Evolutionary conservation across 1,140 invertebrate genomes (phyloP), one percentile per base, ranked within the genome.

Genomic region (Drosophila kurseongensis): DNA sequence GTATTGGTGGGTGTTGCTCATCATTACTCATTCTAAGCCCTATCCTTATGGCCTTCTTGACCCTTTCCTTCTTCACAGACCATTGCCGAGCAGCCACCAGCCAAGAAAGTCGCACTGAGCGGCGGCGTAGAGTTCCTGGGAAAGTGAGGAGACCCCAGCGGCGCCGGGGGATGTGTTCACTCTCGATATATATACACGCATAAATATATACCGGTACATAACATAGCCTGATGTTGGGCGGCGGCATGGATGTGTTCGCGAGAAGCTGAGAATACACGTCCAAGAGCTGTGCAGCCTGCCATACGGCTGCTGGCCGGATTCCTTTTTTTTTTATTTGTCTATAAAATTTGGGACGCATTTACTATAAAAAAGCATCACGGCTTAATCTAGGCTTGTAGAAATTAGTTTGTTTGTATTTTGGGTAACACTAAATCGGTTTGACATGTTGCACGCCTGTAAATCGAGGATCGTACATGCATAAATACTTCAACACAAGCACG

Each of bases 91-190:
- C 56, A 80, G 66, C 80, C 84, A 40, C 65, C 84, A 42, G 59
- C 74, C 56, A 89, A 89, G 60, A 84, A 89, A 32, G 27, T 89
- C 1, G 77, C 77, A 10, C 56, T 89, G 1, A 48, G 23, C 47
- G 27, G 45, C 58, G 52, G 54, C 8, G 57, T 41, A 35, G 80
- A 83, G 36, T 52, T 76, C 29, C 48, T 66, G 35, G 80, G 58
- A 5, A 83, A 83, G 50, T 83, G 54, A 67, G 48, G 42, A 32
- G 29, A 13, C 6, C 16, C 41, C 8, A 9, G 35, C 32, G 14
- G 42, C 23, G 32, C 40, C 18, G 6, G 29, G 23, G 13, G 48
- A 56, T 27, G 41, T 68, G 54, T 69, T 68, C n/a, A 72, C 23
- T 35, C 10, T 36, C 44, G 41, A 68, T 55, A 69, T 69, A 71